Conservation (phyloP, 2,888 invertebrate species). For the Schizotus pectinicornis region DNA sequence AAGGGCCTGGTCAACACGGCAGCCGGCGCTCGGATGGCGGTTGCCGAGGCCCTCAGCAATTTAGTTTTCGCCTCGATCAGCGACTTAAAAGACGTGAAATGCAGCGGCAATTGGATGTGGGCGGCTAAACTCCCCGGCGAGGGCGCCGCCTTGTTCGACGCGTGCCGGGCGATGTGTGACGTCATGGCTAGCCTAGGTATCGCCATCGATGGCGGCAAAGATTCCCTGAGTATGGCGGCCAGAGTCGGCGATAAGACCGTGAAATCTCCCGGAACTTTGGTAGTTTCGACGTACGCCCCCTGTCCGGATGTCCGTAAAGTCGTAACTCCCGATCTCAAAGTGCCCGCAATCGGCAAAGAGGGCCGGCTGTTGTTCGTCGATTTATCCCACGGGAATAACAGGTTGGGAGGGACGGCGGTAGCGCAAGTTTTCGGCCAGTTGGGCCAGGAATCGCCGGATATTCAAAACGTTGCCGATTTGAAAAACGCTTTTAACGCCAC, state of each 20-base stretch:
- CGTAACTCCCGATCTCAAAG: conserved; percentile 91
- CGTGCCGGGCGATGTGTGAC: conserved; percentile 87
- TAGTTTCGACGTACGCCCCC: conserved; percentile 95
- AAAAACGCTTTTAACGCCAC: conserved; percentile 81
- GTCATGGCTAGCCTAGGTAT: conserved; percentile 84
- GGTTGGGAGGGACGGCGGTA: conserved; percentile 91
- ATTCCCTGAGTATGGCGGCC: conserved; percentile 97
- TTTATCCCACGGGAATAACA: conserved; percentile 72
- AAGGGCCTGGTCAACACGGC: conserved; percentile 85
- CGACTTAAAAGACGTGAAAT: conserved; percentile 86
- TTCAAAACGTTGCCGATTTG: conserved; percentile 73
- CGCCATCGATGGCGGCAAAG: conserved; percentile 96
- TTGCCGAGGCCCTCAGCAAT: conserved; percentile 93
- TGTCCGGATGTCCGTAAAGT: conserved; percentile 87
- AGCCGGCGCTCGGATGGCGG: conserved; percentile 91
- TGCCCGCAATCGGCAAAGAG: conserved; percentile 64
- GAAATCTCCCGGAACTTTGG: conserved; percentile 86
- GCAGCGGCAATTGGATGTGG: conserved; percentile 99
- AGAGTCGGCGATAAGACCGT: conserved; percentile 74
- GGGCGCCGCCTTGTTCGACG: conserved; percentile 85
- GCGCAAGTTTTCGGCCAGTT: conserved; percentile 87
- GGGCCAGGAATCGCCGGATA: conserved; percentile 74
- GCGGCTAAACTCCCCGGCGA: conserved; percentile 93
- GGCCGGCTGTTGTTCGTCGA: conserved; percentile 81
- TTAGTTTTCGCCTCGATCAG: conserved; percentile 77